A percentile compares a stretch with the other conserved stretches of the same genome.
Conservation (phyloP, 2,888 invertebrate genomes). For the Microctonus hyperodae region DNA sequence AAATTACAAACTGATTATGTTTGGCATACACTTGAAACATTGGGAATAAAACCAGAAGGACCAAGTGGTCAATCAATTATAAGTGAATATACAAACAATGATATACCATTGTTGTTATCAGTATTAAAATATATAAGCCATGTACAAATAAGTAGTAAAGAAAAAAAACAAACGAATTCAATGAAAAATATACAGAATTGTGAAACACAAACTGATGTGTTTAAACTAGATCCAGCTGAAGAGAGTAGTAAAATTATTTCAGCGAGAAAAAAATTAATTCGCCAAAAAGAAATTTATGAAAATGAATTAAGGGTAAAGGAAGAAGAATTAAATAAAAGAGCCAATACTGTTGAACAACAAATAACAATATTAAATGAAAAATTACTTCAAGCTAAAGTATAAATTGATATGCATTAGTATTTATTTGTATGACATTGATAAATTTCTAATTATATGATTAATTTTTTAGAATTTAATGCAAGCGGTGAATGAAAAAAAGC, state of each 20-base stretch:
- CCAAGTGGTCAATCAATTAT: conserved; percentile 50
- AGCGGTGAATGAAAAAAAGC: conserved; percentile 48
- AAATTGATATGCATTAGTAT: conserved; percentile 10
- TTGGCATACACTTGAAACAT: conserved; percentile 53
- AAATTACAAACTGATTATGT: conserved; percentile 58
- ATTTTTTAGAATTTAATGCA: conserved; percentile 50
- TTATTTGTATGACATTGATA: neutral
- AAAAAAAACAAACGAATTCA: neutral
- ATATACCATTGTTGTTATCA: conserved; percentile 54
- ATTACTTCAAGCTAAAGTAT: conserved; percentile 54
- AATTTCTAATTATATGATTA: conserved; percentile 1
- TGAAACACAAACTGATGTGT: conserved; percentile 43
- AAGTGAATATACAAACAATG: conserved; percentile 49
- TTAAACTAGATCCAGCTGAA: conserved; percentile 11
- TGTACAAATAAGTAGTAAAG: conserved; percentile 20
- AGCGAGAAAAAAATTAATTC: conserved; percentile 49
- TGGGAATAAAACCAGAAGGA: conserved; percentile 53
- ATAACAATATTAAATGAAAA: conserved; percentile 49
- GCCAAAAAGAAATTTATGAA: conserved; percentile 52
- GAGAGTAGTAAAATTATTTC: conserved; percentile 39
- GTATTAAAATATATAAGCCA: conserved; percentile 49
- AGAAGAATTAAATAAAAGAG: conserved; percentile 49
- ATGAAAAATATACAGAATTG: conserved; percentile 22
- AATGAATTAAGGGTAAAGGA: conserved; percentile 51
- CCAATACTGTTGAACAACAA: conserved; percentile 50